phyloP scores from a whole-genome alignment of 2,113 vertebrate genomes.

The Tonatia bakeri region DNA sequence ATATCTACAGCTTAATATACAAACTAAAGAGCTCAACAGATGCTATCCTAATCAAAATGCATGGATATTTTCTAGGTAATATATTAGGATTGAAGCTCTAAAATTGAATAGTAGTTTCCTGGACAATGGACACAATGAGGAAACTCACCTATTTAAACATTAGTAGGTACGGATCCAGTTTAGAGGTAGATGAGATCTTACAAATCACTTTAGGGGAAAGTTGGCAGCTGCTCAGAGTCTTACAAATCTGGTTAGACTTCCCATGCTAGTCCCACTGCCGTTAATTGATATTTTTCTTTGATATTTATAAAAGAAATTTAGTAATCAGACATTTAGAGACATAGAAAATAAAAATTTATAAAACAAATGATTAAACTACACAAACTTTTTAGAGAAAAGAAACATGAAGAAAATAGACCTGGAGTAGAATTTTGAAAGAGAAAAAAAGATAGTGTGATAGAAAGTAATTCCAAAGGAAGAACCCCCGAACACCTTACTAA shows the following conservation, averaged over 20 bases:
- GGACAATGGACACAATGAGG: neutral
- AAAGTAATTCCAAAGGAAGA: neutral
- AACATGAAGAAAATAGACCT: neutral
- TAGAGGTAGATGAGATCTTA: neutral
- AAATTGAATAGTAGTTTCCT: neutral
- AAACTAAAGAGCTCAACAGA: neutral
- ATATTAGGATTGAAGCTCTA: neutral
- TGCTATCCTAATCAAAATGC: neutral
- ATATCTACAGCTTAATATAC: neutral
- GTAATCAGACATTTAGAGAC: neutral
- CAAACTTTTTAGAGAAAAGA: neutral
- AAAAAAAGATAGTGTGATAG: neutral
- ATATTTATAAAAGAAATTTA: neutral
- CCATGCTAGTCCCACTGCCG: neutral
- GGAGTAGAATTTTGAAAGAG: neutral
- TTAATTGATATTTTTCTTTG: neutral
- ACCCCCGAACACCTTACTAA: neutral
- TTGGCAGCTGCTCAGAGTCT: neutral
- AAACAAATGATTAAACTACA: neutral
- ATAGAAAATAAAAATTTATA: neutral
- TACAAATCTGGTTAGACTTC: neutral
- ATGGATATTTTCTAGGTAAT: neutral
- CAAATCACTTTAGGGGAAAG: neutral
- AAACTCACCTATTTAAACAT: neutral
- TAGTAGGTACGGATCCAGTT: neutral